These are phyloP conservation scores for Chromobotia macracanthus DNA, from an alignment of 2,797 vertebrate species.

Conservation along the genomic window DNA sequence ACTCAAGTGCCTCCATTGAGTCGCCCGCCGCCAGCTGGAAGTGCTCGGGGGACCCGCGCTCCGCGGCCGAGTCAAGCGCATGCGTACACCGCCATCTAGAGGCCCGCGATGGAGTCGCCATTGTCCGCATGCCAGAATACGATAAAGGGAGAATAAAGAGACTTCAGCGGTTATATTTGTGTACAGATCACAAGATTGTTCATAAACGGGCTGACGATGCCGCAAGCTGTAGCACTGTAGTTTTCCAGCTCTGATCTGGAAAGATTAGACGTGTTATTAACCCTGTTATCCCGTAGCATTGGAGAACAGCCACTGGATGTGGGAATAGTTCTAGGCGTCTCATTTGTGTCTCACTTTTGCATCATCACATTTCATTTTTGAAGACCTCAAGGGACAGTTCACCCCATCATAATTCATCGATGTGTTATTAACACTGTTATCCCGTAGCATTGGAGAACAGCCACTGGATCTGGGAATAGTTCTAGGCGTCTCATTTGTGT, in stretches of 20 bases:
- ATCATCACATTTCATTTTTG: neutral
- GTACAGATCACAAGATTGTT: slow-evolving; percentile 39
- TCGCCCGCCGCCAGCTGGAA: slow-evolving; percentile 56
- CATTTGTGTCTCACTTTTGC: too few relatives aligned
- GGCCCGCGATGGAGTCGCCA: slow-evolving; percentile 42
- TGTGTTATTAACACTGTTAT: neutral
- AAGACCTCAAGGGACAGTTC: too few relatives aligned
- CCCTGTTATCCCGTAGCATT: neutral
- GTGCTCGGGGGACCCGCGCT: slow-evolving; percentile 31
- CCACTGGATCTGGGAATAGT: too few relatives aligned
- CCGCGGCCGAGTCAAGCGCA: slow-evolving; percentile 45
- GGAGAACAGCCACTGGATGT: neutral
- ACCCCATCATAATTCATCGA: too few relatives aligned
- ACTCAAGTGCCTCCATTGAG: slow-evolving; percentile 63
- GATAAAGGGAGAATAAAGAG: slow-evolving; percentile 10
- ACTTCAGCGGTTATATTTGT: slow-evolving; percentile 40
- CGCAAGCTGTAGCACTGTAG: neutral
- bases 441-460: neutral
- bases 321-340: too few relatives aligned
- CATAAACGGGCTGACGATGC: slow-evolving; percentile 21
- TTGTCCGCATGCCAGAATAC: neutral
- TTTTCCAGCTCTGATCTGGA: neutral
- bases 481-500: too few relatives aligned
- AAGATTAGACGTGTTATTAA: neutral
- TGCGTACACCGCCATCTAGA: slow-evolving; percentile 65